A percentile compares a stretch with the other conserved stretches of the same genome.
phyloP scores from a whole-genome alignment of 2,797 vertebrate genomes.

The Thripadectes ignobilis region DNA sequence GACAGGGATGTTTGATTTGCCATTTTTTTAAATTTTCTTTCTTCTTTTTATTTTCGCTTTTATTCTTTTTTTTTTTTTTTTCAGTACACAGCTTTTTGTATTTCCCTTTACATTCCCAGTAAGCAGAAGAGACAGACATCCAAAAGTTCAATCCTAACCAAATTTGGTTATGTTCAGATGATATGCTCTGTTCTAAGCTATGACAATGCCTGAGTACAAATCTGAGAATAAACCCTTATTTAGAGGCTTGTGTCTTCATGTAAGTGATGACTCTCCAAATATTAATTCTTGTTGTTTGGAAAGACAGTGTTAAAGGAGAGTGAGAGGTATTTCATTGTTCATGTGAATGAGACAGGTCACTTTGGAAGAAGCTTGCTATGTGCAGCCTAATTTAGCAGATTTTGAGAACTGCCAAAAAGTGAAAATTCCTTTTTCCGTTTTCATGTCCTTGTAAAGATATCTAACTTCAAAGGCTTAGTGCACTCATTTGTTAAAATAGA shows the following conservation, averaged over 20 bases:
- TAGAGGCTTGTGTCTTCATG: neutral
- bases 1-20: neutral
- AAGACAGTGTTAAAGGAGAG: neutral
- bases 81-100: neutral
- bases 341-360: neutral
- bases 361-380: neutral
- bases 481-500: slow-evolving; percentile 35
- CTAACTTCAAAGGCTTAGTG: neutral
- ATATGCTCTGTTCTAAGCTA: neutral
- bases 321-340: neutral
- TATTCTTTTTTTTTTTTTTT: neutral
- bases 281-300: neutral
- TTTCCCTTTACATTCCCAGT: neutral
- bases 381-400: neutral
- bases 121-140: neutral
- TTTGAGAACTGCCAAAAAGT: neutral
- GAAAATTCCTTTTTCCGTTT: neutral
- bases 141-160: neutral
- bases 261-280: neutral
- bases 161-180: neutral
- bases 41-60: no score
- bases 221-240: neutral
- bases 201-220: neutral
- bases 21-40: neutral
- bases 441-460: neutral